phyloP scores from a whole-genome alignment of 2,888 invertebrate species.

The Patella pellucida region DNA sequence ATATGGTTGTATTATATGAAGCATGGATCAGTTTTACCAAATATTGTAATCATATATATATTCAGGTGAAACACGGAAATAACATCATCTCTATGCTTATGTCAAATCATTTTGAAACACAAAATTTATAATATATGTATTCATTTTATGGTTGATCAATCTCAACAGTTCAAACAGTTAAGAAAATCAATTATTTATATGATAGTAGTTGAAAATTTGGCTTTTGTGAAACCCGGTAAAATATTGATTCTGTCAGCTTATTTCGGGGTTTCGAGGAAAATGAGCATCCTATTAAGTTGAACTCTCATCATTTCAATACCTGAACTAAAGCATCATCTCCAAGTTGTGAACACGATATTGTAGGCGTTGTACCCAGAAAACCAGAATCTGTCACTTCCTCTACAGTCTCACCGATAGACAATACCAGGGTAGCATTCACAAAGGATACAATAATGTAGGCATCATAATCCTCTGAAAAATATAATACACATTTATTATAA shows the following conservation, averaged over 20 bases:
- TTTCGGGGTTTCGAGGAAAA: too few relatives aligned
- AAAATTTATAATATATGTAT: too few relatives aligned
- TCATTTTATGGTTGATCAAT: too few relatives aligned
- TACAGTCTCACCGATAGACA: constrained; percentile 99
- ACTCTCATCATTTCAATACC: constrained; percentile 72
- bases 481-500: background rate
- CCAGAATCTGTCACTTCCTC: constrained; percentile 99
- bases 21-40: constrained; percentile 9
- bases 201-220: too few relatives aligned
- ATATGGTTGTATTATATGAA: background rate
- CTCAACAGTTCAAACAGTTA: too few relatives aligned
- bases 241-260: too few relatives aligned
- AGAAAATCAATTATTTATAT: too few relatives aligned
- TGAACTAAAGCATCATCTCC: constrained; percentile 98
- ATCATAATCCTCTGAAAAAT: constrained; percentile 90
- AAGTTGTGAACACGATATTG: constrained; percentile 96
- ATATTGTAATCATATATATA: constrained; percentile 36
- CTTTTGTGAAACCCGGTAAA: too few relatives aligned
- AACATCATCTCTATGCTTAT: constrained; percentile 33
- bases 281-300: too few relatives aligned
- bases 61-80: constrained; percentile 49
- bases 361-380: constrained; percentile 98
- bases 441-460: constrained; percentile 99
- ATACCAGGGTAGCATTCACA: constrained; percentile 96
- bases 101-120: too few relatives aligned